phyloP scores from a whole-genome alignment of 2,888 invertebrate species.

The Drosophila dives region DNA sequence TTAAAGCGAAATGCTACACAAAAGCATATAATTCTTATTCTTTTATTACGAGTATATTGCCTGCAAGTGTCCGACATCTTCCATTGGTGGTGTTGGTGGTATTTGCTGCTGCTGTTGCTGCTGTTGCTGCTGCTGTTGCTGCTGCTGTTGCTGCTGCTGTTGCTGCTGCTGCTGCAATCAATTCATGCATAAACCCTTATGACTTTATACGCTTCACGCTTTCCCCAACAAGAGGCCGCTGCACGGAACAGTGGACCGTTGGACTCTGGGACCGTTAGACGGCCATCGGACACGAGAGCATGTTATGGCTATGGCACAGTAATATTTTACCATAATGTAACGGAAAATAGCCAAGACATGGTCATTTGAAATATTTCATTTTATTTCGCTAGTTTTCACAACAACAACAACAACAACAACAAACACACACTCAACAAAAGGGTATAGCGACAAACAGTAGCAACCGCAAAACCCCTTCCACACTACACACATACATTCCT shows the following conservation, averaged over 20 bases:
- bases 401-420: constrained; percentile 43
- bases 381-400: constrained; percentile 74
- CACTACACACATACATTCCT: background rate
- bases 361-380: constrained; percentile 81
- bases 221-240: constrained; percentile 70
- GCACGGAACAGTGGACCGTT: constrained; percentile 54
- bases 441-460: constrained; percentile 5
- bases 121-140: background rate
- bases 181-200: constrained; percentile 81
- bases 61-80: constrained; percentile 36
- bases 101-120: background rate
- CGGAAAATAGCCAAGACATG: constrained; percentile 80
- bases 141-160: constrained; percentile 47
- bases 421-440: constrained; percentile 27
- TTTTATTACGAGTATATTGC: constrained; percentile 68
- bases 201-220: constrained; percentile 81
- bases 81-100: background rate
- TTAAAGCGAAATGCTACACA: constrained; percentile 79
- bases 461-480: background rate
- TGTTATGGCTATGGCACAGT: constrained; percentile 61
- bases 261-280: constrained; percentile 35
- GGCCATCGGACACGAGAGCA: constrained; percentile 50
- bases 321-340: constrained; percentile 81
- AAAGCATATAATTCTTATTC: constrained; percentile 69
- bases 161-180: constrained; percentile 67